phyloP scores from a whole-genome alignment of 2,113 vertebrate species.

The Lepus europaeus region DNA sequence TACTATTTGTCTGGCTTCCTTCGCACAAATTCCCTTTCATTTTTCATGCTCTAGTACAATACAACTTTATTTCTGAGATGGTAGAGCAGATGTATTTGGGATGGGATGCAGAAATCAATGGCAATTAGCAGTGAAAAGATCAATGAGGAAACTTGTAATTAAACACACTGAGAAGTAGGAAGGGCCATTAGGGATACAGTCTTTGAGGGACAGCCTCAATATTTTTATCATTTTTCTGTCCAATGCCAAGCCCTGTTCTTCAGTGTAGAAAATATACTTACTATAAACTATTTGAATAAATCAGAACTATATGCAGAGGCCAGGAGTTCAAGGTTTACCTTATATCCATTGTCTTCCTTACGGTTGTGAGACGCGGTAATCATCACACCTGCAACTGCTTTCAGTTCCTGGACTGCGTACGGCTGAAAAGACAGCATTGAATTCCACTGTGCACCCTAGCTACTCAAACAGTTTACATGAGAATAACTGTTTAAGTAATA shows the following conservation, averaged over 20 bases:
- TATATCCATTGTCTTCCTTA: constrained; percentile 98
- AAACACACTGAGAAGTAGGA: neutral
- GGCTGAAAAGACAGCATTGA: constrained; percentile 86
- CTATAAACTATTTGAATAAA: constrained; percentile 40
- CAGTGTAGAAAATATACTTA: neutral
- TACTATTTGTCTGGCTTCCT: neutral
- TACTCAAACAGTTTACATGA: neutral
- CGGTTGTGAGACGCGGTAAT: constrained; percentile 97
- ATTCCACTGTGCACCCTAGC: constrained; percentile 4
- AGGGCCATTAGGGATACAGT: neutral
- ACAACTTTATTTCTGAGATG: constrained; percentile 56
- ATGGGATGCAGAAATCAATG: constrained; percentile 2
- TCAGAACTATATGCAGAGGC: neutral
- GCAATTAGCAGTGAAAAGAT: constrained; percentile 54
- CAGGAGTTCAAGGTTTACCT: constrained; percentile 86
- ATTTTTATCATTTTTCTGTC: constrained; percentile 30
- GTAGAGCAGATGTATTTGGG: neutral
- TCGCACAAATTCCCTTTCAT: constrained; percentile 1
- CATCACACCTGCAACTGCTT: constrained; percentile 95
- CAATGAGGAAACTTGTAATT: neutral
- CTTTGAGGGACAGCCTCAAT: neutral
- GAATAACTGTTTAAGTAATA: neutral
- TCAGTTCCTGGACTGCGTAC: constrained; percentile 93
- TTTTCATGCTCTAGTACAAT: constrained; percentile 38
- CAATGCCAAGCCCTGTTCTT: neutral